Evolutionary conservation across 35 echinoderm and acorn worm genomes (phyloP).

Genomic region (Apostichopus japonicus): DNA sequence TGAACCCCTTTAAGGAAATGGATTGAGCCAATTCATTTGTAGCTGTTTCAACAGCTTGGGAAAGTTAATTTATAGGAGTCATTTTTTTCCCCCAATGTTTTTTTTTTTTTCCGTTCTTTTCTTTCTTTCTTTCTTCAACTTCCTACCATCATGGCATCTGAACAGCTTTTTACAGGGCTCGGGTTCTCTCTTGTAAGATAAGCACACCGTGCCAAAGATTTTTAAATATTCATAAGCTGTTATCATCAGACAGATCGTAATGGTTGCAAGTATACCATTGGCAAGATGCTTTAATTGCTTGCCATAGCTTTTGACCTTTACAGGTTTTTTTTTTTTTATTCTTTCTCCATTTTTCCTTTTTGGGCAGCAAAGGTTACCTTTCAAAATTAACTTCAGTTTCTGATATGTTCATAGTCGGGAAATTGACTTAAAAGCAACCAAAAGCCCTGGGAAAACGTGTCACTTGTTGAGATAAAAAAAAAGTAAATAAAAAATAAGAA

Average conservation of each 20-base stretch:
- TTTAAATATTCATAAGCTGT: background rate
- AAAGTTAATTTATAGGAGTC: slow-evolving; percentile 28
- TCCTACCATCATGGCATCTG: background rate
- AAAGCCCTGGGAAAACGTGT: background rate
- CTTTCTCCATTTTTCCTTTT: background rate
- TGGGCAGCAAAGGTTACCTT: slow-evolving; percentile 10
- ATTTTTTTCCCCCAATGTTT: slow-evolving; percentile 15
- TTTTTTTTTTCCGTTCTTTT: background rate
- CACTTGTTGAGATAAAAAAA: too few relatives aligned
- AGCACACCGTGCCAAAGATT: background rate
- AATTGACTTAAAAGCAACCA: slow-evolving; percentile 1
- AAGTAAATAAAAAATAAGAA: too few relatives aligned
- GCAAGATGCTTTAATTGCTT: background rate
- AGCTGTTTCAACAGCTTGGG: slow-evolving; percentile 7
- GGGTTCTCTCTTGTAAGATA: background rate
- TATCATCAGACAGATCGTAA: background rate
- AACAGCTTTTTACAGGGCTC: background rate
- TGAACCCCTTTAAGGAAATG: background rate
- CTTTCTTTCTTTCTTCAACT: background rate
- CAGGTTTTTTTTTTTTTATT: background rate
- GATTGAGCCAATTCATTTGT: slow-evolving; percentile 25
- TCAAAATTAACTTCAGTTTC: slow-evolving; percentile 25
- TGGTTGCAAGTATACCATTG: background rate
- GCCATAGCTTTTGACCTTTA: slow-evolving; percentile 10
- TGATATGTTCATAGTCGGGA: slow-evolving; percentile 4